Percentiles rank a stretch among this genome's conserved stretches.
Conservation (phyloP, 2,888 invertebrate genomes). For the Apoderus coryli region DNA sequence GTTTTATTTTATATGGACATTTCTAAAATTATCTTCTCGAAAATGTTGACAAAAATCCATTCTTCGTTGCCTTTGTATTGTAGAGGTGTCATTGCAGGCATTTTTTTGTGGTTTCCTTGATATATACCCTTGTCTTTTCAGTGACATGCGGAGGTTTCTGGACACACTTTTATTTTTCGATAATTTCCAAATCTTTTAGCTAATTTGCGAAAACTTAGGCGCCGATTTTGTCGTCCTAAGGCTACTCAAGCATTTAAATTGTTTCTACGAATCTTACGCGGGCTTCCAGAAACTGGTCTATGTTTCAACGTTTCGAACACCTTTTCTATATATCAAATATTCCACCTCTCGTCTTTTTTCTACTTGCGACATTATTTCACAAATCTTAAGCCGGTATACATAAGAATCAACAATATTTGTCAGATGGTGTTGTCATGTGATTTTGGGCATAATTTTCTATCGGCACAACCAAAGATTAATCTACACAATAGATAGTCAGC, state of each 20-base stretch:
- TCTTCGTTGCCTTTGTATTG: no score
- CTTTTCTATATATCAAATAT: constrained; percentile 3
- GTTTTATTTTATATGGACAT: no score
- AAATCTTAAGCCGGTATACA: not conserved
- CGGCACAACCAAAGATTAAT: not conserved
- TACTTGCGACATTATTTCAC: constrained; percentile 3
- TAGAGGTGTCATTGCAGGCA: no score
- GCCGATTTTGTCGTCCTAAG: constrained; percentile 1
- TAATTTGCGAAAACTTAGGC: constrained; percentile 1
- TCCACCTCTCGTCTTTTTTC: constrained; percentile 1
- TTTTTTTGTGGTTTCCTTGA: constrained; percentile 2
- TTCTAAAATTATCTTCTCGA: no score
- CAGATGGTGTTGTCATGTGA: constrained; percentile 3
- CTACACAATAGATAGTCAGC: no score
- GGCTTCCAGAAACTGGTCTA: constrained; percentile 1
- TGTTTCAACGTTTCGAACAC: not conserved
- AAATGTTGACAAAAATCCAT: no score
- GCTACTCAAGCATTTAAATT: constrained; percentile 1
- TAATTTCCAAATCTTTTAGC: constrained; percentile 1
- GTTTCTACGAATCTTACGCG: no score
- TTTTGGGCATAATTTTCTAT: constrained; percentile 1
- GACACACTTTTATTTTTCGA: constrained; percentile 1
- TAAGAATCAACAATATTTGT: constrained; percentile 2
- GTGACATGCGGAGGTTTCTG: constrained; percentile 2
- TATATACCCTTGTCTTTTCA: constrained; percentile 2